Base-by-base conservation (phyloP, 2,888 invertebrate genomes). In the Philaethria dido region DNA sequence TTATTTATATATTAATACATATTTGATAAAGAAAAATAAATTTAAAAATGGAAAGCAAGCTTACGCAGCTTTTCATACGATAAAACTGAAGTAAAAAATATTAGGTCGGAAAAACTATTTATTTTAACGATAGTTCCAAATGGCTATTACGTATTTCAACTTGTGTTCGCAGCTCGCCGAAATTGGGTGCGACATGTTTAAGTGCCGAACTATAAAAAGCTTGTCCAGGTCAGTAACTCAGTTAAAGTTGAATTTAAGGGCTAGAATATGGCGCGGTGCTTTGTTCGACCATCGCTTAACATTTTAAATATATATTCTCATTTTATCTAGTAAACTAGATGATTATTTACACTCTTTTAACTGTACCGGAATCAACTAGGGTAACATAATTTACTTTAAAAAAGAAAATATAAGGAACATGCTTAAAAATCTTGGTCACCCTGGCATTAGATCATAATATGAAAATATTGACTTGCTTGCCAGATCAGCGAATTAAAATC, bases 201-300 rank as follows among this genome's bases (percentile, higher is more conserved):
- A 82, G 82, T 80, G 81, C 74, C 80, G 77, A 82, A 83, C 83
- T 85, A 84, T 86, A 83, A 83, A 83, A 85, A 83, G 81, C 82
- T 82, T 78, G 83, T 80, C 72, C 84, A 84, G 83, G 82, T 85
- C 84, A 85, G 78, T 86, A 82, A 82, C 82, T 86, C 75, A 75
- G 76, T 79, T 79, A 77, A 75, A 80, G 75, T 77, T 76, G 50
- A 13, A 79, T 80, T 78, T 80, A 80, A 82, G 82, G 80, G 79
- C 77, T 80, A 72, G 71, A 79, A 82, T 84, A 75, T 81, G 80
- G 78, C 80, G 82, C 78, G 78, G 82, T 79, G 73, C 74, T 74
- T 71, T 74, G 74, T 76, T 18, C 5, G 3, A n/a, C n/a, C n/a
- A n/a, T n/a, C 14, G 39, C 76, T 75, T 69, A 44, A n/a, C n/a